A percentile compares a stretch with the other conserved stretches of the same genome.
Conservation (phyloP, 2,797 vertebrate species). For the Aeoliscus strigatus region DNA sequence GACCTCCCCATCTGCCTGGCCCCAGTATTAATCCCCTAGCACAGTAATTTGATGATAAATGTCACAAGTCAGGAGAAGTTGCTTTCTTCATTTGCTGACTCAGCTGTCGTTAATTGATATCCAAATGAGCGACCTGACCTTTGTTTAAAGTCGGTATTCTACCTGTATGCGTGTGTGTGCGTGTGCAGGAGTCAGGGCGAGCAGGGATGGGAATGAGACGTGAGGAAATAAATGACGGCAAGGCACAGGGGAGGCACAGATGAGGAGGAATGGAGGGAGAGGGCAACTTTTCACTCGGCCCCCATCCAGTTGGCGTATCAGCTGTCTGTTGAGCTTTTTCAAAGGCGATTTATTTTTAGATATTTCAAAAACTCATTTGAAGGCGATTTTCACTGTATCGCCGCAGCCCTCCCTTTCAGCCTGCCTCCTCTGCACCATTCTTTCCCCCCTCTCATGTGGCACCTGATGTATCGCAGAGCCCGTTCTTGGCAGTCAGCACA, state of each 20-base stretch:
- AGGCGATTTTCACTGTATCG: conserved; percentile 61
- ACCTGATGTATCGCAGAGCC: conserved; percentile 52
- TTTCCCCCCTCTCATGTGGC: conserved; percentile 47
- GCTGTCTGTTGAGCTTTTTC: conserved; percentile 67
- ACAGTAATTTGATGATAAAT: conserved; percentile 38
- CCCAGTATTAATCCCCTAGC: conserved; percentile 28
- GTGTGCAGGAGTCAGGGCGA: conserved; percentile 2
- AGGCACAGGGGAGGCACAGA: conserved; percentile 35
- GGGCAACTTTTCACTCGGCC: conserved; percentile 63
- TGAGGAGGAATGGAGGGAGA: conserved; percentile 44
- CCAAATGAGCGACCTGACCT: conserved; percentile 40
- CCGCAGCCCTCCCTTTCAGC: conserved; percentile 34
- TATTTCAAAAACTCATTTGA: conserved; percentile 76
- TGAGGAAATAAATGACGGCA: conserved; percentile 34
- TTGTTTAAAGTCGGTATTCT: conserved; percentile 24
- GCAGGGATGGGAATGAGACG: conserved; percentile 16
- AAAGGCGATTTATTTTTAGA: conserved; percentile 76
- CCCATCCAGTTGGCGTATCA: conserved; percentile 56
- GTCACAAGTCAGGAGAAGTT: conserved; percentile 31
- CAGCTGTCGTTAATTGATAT: conserved; percentile 34
- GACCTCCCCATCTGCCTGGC: conserved; percentile 53
- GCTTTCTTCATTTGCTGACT: conserved; percentile 45
- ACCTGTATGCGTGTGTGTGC: conserved; percentile 16
- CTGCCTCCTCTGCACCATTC: conserved; percentile 39
- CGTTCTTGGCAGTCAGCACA: conserved; percentile 64